Percentiles rank a stretch among this genome's conserved stretches.
phyloP scores from a whole-genome alignment of 2,113 vertebrate genomes.

The Sialia sialis region DNA sequence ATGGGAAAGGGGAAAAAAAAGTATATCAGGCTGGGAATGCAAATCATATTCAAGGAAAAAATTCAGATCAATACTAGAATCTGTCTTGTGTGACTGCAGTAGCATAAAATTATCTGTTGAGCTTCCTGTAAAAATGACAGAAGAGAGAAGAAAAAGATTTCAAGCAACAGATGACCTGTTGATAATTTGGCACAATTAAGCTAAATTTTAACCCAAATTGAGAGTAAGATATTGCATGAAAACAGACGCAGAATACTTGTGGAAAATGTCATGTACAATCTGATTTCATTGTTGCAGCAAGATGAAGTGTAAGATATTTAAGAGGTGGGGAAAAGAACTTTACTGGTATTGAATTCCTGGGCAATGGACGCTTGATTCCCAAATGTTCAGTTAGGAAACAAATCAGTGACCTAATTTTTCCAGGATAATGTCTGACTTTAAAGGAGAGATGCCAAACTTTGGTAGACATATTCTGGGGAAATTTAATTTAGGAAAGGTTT shows the following conservation, averaged over 20 bases:
- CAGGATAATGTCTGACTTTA: not conserved
- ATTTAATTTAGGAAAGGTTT: not conserved
- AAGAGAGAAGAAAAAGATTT: slow-evolving; percentile 6
- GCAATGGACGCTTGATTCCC: not conserved
- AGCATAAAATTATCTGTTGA: slow-evolving; percentile 55
- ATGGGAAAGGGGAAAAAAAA: not conserved
- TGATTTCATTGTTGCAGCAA: not conserved
- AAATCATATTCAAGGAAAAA: slow-evolving; percentile 61
- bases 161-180: not conserved
- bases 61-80: slow-evolving; percentile 69
- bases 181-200: slow-evolving; percentile 27
- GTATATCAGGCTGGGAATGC: slow-evolving; percentile 56
- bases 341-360: not conserved
- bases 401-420: not conserved
- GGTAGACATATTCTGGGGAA: not conserved
- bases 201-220: not conserved
- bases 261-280: not conserved
- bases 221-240: not conserved
- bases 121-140: slow-evolving; percentile 42
- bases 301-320: not conserved
- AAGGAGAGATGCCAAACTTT: not conserved
- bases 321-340: not conserved
- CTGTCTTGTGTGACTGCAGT: slow-evolving; percentile 56
- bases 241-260: not conserved
- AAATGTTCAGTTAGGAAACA: not conserved